Conservation (phyloP, 2,888 invertebrate species). For the Bugulina stolonifera region DNA sequence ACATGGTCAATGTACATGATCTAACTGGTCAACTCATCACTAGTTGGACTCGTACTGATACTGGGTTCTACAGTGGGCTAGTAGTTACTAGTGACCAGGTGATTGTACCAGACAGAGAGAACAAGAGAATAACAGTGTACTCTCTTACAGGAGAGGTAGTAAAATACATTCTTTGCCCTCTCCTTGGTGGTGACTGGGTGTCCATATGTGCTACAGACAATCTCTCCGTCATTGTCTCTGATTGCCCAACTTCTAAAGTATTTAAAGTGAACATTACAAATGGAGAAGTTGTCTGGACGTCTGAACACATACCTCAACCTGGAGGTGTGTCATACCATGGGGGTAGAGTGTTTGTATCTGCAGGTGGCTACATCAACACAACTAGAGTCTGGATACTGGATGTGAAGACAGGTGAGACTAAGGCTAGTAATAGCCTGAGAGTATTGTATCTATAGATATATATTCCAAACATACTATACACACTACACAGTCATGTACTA, state of each 20-base stretch:
- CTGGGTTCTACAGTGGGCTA: neutral
- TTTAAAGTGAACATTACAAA: neutral
- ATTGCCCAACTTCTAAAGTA: neutral
- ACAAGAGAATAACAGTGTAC: conserved; percentile 15
- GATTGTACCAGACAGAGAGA: conserved; percentile 6
- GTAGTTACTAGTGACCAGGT: neutral
- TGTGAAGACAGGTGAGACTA: neutral
- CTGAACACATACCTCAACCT: neutral
- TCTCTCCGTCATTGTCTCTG: neutral
- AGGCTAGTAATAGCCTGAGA: neutral
- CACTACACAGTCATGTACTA: too few species aligned
- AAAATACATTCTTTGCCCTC: neutral
- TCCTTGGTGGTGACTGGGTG: neutral
- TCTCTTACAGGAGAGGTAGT: conserved; percentile 5
- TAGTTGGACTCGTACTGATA: neutral
- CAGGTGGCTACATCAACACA: neutral
- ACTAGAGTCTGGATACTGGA: neutral
- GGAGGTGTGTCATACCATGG: neutral
- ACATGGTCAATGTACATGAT: neutral
- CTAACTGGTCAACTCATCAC: neutral
- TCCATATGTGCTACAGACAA: neutral
- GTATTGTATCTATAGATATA: neutral
- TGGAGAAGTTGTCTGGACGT: neutral
- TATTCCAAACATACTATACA: neutral
- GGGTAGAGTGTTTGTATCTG: neutral